Percentiles rank a stretch among this genome's conserved stretches.
phyloP scores from a whole-genome alignment of 2,888 invertebrate species.

The Mactromeris polynyma region DNA sequence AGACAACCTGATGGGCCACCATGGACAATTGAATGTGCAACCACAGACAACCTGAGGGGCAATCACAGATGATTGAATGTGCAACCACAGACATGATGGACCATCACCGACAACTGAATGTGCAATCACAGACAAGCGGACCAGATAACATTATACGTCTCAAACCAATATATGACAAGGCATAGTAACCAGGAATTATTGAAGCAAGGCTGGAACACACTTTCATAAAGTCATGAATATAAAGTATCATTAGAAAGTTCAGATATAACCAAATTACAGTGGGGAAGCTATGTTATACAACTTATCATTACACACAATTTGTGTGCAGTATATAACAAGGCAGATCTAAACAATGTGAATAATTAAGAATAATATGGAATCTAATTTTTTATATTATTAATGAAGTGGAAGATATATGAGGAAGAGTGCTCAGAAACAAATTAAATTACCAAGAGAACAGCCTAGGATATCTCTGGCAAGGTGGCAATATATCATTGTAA shows the following conservation, averaged over 20 bases:
- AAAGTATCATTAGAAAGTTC: background rate
- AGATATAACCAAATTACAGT: background rate
- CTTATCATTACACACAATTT: background rate
- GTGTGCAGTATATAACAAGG: background rate
- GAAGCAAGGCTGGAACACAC: no score
- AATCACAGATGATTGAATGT: no score
- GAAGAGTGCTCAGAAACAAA: background rate
- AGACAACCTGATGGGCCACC: no score
- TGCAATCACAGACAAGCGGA: no score
- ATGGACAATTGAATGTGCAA: no score
- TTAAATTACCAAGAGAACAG: background rate
- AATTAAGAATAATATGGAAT: conserved; percentile 12
- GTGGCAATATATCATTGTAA: background rate
- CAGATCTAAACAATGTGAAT: background rate
- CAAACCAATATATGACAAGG: no score
- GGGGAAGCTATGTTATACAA: background rate
- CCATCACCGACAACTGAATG: no score
- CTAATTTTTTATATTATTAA: background rate
- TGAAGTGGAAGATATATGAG: background rate
- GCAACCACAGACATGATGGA: no score
- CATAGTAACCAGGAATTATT: no score
- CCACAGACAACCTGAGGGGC: no score
- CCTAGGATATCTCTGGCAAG: conserved; percentile 5
- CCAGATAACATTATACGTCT: no score
- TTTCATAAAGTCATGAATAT: no score